phyloP scores from a whole-genome alignment of 2,888 invertebrate species.

The Eledona agricola region DNA sequence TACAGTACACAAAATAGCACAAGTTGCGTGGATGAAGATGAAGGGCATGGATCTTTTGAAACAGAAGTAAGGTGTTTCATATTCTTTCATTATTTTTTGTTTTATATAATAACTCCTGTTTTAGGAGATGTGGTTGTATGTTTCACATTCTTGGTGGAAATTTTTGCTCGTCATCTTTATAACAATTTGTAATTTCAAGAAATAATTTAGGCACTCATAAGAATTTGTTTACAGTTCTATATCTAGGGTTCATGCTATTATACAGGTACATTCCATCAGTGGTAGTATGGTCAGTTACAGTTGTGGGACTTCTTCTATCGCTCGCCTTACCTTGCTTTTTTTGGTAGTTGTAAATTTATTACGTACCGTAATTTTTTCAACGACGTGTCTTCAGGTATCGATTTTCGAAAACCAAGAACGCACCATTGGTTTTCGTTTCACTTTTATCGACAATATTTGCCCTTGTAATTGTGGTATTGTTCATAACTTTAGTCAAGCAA shows the following conservation, averaged over 20 bases:
- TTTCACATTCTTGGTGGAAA: too few relatives aligned
- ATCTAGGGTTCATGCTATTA: background rate
- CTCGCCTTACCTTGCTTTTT: background rate
- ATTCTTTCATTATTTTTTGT: too few relatives aligned
- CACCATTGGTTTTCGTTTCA: background rate
- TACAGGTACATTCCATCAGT: constrained; percentile 6
- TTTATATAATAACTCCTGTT: too few relatives aligned
- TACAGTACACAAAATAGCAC: too few relatives aligned
- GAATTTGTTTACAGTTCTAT: constrained; percentile 3
- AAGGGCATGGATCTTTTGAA: too few relatives aligned
- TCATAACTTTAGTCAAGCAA: background rate
- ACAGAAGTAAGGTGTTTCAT: too few relatives aligned
- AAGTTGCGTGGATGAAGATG: too few relatives aligned
- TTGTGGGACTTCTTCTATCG: background rate
- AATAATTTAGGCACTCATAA: background rate
- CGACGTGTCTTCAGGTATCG: background rate
- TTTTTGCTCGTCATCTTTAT: too few relatives aligned
- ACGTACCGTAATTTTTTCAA: background rate
- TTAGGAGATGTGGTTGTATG: too few relatives aligned
- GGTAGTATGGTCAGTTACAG: background rate
- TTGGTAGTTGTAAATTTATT: too few relatives aligned
- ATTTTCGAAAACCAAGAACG: background rate
- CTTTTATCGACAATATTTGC: constrained; percentile 2
- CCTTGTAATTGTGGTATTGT: background rate
- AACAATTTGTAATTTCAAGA: background rate